phyloP scores from a whole-genome alignment of 2,797 vertebrate species.

The Choloepus didactylus region DNA sequence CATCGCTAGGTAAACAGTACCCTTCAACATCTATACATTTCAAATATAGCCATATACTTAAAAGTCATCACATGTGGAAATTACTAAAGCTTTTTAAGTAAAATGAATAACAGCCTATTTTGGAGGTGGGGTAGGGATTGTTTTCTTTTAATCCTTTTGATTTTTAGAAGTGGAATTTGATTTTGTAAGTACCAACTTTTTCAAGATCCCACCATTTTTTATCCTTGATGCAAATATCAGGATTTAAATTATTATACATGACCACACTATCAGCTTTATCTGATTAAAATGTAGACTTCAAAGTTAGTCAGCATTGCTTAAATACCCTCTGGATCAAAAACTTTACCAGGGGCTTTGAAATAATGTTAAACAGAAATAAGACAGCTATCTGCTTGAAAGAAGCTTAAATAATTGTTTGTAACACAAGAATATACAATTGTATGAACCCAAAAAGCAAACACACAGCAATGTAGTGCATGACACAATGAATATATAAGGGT shows the following conservation, averaged over 20 bases:
- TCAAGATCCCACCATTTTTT: slow-evolving; percentile 33
- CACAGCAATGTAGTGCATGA: background rate
- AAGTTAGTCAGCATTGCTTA: slow-evolving; percentile 23
- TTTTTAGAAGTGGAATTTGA: slow-evolving; percentile 19
- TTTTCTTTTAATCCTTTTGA: slow-evolving; percentile 27
- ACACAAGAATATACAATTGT: background rate
- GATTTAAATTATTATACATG: slow-evolving; percentile 37
- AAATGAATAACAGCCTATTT: slow-evolving; percentile 5
- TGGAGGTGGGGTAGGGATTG: background rate
- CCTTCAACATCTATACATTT: slow-evolving; percentile 3
- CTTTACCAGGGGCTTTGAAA: background rate
- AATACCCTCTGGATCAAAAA: slow-evolving; percentile 46
- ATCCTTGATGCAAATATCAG: slow-evolving; percentile 21
- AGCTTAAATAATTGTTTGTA: background rate
- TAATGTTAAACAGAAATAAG: background rate
- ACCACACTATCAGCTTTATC: background rate
- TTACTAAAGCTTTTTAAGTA: background rate
- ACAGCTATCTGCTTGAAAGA: background rate
- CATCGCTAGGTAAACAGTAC: background rate
- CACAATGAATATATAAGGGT: background rate
- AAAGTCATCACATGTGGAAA: background rate
- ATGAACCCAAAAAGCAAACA: slow-evolving; percentile 7
- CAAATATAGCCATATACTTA: background rate
- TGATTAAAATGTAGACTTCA: slow-evolving; percentile 39
- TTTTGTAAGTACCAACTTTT: slow-evolving; percentile 43